Evolutionary conservation across 2,113 vertebrate species (phyloP).

Genomic region (Gallinago undulata): DNA sequence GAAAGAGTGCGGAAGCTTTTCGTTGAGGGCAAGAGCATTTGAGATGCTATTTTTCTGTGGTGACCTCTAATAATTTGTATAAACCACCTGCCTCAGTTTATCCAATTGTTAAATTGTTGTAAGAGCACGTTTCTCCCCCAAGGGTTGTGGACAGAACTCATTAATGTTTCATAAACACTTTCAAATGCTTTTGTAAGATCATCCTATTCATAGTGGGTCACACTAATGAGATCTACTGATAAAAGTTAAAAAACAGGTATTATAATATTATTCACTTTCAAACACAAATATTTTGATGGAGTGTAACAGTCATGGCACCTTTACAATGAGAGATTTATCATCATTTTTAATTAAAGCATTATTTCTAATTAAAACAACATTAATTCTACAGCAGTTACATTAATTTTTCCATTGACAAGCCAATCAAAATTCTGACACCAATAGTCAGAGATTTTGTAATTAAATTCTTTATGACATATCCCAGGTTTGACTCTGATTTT

Average conservation of each 20-base stretch:
- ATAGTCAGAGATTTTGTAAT: neutral
- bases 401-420: neutral
- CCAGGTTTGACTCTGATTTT: slow-evolving; percentile 5
- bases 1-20: neutral
- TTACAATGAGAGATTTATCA: neutral
- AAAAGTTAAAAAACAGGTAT: neutral
- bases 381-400: neutral
- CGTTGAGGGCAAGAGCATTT: neutral
- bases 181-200: neutral
- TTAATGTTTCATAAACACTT: slow-evolving; percentile 52
- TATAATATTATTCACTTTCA: neutral
- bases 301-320: neutral
- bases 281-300: neutral
- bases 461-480: neutral
- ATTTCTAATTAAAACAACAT: neutral
- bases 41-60: neutral
- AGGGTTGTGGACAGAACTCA: neutral
- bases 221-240: neutral
- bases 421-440: neutral
- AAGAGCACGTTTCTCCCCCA: neutral
- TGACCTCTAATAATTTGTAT: slow-evolving; percentile 25
- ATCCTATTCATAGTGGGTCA: neutral
- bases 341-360: neutral
- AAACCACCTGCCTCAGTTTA: slow-evolving; percentile 24
- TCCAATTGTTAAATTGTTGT: slow-evolving; percentile 28